A percentile compares a stretch with the other conserved stretches of the same genome.
Conservation (phyloP, 37 sponge, comb jelly and placozoan species). For the Lycopodina hypogea region DNA sequence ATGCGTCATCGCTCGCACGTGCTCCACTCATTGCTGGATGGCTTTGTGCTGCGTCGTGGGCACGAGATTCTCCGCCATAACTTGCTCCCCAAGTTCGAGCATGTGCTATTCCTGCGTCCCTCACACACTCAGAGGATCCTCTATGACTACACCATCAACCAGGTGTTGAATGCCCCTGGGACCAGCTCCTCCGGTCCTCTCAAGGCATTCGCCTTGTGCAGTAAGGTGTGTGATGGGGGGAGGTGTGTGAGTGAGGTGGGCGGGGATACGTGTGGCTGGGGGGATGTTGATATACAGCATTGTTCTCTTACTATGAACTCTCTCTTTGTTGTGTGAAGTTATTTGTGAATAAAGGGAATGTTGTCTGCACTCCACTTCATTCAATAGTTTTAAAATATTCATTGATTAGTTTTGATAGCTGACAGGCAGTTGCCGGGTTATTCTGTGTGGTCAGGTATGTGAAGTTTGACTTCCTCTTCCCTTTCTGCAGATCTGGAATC, state of each 20-base stretch:
- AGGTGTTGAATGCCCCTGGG: constrained; percentile 15
- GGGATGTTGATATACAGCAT: too few species aligned
- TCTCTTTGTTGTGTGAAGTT: too few species aligned
- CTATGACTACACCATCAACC: constrained; percentile 52
- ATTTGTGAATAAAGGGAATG: too few species aligned
- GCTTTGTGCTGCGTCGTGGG: constrained; percentile 73
- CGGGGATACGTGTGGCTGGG: too few species aligned
- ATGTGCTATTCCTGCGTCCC: constrained; percentile 69
- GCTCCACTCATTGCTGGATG: constrained; percentile 58
- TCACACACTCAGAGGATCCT: constrained; percentile 68
- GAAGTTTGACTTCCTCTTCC: too few species aligned
- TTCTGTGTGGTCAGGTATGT: too few species aligned
- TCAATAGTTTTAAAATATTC: too few species aligned
- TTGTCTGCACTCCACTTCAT: too few species aligned
- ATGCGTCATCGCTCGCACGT: constrained; percentile 73
- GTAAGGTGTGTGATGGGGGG: constrained; percentile 78
- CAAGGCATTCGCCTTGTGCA: constrained; percentile 82
- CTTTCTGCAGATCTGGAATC: constrained; percentile 91
- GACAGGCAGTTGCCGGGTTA: too few species aligned
- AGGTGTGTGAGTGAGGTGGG: too few species aligned
- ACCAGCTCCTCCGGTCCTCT: constrained; percentile 43
- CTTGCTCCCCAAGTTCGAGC: constrained; percentile 85
- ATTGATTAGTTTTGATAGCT: too few species aligned
- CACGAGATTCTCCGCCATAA: constrained; percentile 76
- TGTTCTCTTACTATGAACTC: too few species aligned